Evolutionary conservation across 2,888 invertebrate species (phyloP).

Genomic region (Venusia cambrica): DNA sequence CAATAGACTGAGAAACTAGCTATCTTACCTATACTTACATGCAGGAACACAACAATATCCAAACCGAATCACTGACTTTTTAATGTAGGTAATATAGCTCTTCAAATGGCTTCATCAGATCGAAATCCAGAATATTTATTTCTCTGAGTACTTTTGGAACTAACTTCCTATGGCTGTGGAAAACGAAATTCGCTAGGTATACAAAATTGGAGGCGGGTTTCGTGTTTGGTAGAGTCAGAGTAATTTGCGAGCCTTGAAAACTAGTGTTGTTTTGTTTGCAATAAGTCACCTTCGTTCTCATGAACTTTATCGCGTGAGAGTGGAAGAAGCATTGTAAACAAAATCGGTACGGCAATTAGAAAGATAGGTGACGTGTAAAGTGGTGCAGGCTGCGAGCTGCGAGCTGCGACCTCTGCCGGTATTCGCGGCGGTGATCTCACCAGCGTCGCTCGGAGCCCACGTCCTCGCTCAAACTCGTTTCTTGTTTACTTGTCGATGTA

Average conservation of each 20-base stretch:
- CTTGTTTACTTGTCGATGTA: constrained; percentile 71
- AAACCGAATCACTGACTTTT: too few relatives aligned
- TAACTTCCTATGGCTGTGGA: too few relatives aligned
- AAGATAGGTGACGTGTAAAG: constrained; percentile 67
- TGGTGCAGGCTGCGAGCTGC: constrained; percentile 69
- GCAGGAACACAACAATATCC: too few relatives aligned
- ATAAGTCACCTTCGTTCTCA: constrained; percentile 36
- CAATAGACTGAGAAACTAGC: too few relatives aligned
- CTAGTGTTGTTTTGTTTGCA: constrained; percentile 35
- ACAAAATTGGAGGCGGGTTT: constrained; percentile 5
- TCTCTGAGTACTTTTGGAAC: too few relatives aligned
- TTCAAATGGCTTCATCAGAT: too few relatives aligned
- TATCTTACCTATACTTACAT: too few relatives aligned
- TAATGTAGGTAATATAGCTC: too few relatives aligned
- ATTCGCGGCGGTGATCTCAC: constrained; percentile 77
- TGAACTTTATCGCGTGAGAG: constrained; percentile 47
- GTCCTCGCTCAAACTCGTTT: constrained; percentile 77
- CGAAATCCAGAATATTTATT: too few relatives aligned
- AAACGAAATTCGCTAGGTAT: too few relatives aligned
- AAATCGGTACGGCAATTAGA: constrained; percentile 67
- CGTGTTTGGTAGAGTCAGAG: constrained; percentile 10
- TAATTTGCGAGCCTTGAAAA: constrained; percentile 23
- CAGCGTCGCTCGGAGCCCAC: constrained; percentile 54
- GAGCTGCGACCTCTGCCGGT: constrained; percentile 69
- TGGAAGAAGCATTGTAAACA: constrained; percentile 57